Percentiles rank a stretch among this genome's conserved stretches.
These are phyloP conservation scores for Erythrocercus mccallii DNA, from an alignment of 2,113 vertebrate genomes.

Conservation along the genomic window DNA sequence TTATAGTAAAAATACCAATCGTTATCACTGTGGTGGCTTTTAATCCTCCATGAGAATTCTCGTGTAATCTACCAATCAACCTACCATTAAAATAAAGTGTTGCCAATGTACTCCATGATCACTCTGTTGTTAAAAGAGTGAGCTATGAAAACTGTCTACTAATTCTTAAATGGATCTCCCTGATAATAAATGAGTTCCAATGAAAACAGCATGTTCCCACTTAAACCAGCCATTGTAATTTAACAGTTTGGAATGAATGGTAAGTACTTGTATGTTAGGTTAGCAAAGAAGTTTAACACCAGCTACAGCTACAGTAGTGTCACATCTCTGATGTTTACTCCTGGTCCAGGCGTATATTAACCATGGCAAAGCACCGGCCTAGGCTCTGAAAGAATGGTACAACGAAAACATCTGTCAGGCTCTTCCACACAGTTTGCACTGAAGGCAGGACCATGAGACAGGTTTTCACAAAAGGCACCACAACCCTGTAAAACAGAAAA, in stretches of 20 bases:
- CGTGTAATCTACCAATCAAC: background rate
- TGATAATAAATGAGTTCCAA: conserved; percentile 22
- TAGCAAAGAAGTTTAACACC: conserved; percentile 48
- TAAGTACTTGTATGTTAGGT: conserved; percentile 33
- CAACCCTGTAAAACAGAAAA: conserved; percentile 77
- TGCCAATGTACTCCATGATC: background rate
- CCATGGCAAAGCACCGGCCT: conserved; percentile 78
- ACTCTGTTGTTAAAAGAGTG: conserved; percentile 12
- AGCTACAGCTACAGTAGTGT: conserved; percentile 6
- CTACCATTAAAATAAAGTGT: conserved; percentile 60
- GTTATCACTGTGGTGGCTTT: background rate
- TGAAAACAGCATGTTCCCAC: conserved; percentile 35
- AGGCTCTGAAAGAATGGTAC: conserved; percentile 79
- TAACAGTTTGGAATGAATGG: conserved; percentile 45
- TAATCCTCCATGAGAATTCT: background rate
- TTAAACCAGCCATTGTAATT: conserved; percentile 47
- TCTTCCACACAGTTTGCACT: conserved; percentile 83
- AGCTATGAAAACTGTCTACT: conserved; percentile 19
- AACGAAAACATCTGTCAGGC: conserved; percentile 78
- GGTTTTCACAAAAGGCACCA: conserved; percentile 86
- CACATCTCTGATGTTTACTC: conserved; percentile 40
- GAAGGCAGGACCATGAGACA: conserved; percentile 85
- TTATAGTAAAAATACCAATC: background rate
- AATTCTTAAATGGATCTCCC: conserved; percentile 35
- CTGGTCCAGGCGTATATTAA: conserved; percentile 73